A percentile compares a stretch with the other conserved stretches of the same genome.
Evolutionary conservation across 2,888 invertebrate species (phyloP).

Genomic region (Cinara cedri): DNA sequence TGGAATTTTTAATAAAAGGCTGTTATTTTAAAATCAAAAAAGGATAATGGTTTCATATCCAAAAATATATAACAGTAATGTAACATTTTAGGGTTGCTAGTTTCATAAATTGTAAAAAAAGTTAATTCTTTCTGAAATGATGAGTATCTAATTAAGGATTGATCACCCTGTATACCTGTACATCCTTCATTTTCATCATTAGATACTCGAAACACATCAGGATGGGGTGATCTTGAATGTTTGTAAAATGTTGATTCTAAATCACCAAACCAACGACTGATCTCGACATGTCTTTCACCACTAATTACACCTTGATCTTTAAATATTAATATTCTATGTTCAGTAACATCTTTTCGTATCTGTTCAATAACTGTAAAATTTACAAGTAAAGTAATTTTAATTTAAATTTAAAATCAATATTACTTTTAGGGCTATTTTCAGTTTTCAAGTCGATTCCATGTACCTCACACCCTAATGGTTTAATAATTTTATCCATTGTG

Average conservation of each 20-base stretch:
- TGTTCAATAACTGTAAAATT: constrained; percentile 60
- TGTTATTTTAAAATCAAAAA: too few species aligned
- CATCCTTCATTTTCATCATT: constrained; percentile 61
- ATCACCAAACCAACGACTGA: constrained; percentile 62
- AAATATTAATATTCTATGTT: constrained; percentile 61
- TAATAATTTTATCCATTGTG: too few species aligned
- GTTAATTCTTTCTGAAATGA: too few species aligned
- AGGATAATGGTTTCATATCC: too few species aligned
- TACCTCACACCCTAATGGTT: constrained; percentile 59
- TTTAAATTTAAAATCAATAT: constrained; percentile 6
- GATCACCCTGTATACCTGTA: constrained; percentile 60
- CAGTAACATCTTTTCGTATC: constrained; percentile 61
- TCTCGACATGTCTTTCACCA: constrained; percentile 60
- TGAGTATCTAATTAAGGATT: too few species aligned
- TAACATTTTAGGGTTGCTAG: too few species aligned
- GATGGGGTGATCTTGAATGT: constrained; percentile 58
- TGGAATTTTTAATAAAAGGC: too few species aligned
- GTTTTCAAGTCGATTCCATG: constrained; percentile 61
- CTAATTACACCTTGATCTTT: constrained; percentile 60
- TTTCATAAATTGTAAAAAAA: too few species aligned
- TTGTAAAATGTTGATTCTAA: constrained; percentile 61
- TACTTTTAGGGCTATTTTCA: constrained; percentile 61
- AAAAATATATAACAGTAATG: too few species aligned
- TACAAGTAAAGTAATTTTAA: neutral
- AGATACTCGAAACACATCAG: constrained; percentile 61